Conservation (phyloP, 2,113 vertebrate genomes). For the Dasyornis broadbenti region DNA sequence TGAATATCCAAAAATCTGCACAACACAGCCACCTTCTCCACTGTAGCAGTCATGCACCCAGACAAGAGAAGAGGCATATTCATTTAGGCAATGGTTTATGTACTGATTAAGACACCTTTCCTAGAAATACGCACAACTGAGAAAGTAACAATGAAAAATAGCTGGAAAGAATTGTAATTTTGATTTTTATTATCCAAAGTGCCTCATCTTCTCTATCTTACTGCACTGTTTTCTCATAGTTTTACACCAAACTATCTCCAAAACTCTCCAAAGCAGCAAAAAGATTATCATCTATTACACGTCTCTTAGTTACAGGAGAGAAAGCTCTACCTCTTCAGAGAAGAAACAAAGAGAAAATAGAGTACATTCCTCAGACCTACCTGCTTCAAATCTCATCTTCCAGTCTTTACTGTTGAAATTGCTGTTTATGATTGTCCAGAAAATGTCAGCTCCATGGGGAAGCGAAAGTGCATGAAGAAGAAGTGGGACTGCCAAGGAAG, state of each 20-base stretch:
- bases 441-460: conserved; percentile 94
- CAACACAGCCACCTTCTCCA: conserved; percentile 94
- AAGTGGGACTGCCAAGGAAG: conserved; percentile 90
- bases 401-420: conserved; percentile 98
- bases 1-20: conserved; percentile 97
- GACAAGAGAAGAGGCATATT: background rate
- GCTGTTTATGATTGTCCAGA: conserved; percentile 94
- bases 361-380: conserved; percentile 62
- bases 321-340: background rate
- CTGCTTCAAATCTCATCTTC: conserved; percentile 98
- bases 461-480: conserved; percentile 93
- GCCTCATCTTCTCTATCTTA: background rate
- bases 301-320: background rate
- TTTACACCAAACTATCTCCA: background rate
- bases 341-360: background rate
- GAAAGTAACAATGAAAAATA: background rate
- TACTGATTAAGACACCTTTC: background rate
- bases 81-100: background rate
- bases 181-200: background rate
- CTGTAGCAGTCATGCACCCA: conserved; percentile 65
- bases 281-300: background rate
- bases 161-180: background rate
- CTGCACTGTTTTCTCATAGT: background rate
- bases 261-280: background rate
- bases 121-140: background rate